A percentile compares a stretch with the other conserved stretches of the same genome.
phyloP scores from a whole-genome alignment of 2,797 vertebrate species.

The Mionectes olivaceus region DNA sequence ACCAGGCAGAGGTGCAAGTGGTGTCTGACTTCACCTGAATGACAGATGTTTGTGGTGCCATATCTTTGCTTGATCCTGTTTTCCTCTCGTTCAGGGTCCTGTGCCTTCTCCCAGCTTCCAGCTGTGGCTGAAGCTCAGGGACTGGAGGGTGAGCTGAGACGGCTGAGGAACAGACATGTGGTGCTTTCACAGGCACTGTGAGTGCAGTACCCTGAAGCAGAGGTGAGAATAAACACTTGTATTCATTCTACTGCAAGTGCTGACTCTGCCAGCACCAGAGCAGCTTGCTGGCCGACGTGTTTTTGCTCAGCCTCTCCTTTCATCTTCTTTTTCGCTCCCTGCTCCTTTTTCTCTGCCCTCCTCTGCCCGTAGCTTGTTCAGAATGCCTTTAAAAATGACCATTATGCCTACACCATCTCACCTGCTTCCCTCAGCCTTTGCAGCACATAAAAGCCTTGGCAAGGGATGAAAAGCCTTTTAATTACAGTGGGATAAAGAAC shows the following conservation, averaged over 20 bases:
- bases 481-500: not conserved
- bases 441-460: not conserved
- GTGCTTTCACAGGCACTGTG: not conserved
- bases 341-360: not conserved
- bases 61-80: not conserved
- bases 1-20: not conserved
- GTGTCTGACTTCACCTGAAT: not conserved
- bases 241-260: not conserved
- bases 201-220: not conserved
- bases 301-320: not conserved
- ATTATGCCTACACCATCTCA: not conserved
- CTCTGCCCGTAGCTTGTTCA: not conserved
- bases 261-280: not conserved
- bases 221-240: not conserved
- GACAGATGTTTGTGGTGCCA: rapidly evolving
- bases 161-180: rapidly evolving
- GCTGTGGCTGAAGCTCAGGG: not conserved
- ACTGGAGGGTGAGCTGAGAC: not conserved
- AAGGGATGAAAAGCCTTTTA: not conserved
- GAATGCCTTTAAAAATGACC: not conserved
- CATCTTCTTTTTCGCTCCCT: not conserved
- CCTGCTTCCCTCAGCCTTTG: not conserved
- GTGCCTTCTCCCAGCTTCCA: not conserved
- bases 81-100: not conserved
- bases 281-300: not conserved